Conservation (phyloP, 2,888 invertebrate species). For the Globia sparganii region DNA sequence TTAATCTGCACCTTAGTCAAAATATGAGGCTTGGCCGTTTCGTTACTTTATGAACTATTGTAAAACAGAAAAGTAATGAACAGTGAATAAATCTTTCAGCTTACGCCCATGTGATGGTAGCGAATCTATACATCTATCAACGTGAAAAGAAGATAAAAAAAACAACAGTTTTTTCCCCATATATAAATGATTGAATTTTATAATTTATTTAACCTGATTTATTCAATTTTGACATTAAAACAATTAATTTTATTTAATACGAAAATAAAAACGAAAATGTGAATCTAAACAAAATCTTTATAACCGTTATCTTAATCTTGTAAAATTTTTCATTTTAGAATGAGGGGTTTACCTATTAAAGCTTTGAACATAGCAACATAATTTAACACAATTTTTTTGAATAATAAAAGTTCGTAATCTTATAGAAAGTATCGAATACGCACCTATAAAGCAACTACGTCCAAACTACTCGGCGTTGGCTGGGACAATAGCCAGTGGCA, state of each 20-base stretch:
- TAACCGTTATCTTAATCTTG: neutral
- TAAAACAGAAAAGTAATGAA: too few species aligned
- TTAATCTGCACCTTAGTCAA: too few species aligned
- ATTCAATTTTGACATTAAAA: neutral
- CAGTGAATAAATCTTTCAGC: too few species aligned
- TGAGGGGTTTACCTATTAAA: neutral
- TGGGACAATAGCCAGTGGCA: conserved; percentile 58
- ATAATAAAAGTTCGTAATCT: conserved; percentile 6
- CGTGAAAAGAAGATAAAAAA: neutral
- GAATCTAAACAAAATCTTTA: neutral
- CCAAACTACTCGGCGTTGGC: conserved; percentile 60
- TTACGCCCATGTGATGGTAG: too few species aligned
- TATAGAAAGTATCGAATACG: conserved; percentile 46
- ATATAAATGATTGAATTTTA: neutral
- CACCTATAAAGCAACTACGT: conserved; percentile 57
- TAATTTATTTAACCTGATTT: too few species aligned
- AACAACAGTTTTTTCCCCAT: neutral
- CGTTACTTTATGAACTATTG: too few species aligned
- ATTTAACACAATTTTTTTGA: neutral
- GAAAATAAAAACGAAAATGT: neutral
- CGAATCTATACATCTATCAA: neutral
- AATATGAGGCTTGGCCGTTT: too few species aligned
- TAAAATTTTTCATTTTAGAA: neutral
- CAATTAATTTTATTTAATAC: too few species aligned
- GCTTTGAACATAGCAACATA: neutral